Base-by-base conservation (phyloP, 2,797 vertebrate genomes). In the Helostoma temminkii region DNA sequence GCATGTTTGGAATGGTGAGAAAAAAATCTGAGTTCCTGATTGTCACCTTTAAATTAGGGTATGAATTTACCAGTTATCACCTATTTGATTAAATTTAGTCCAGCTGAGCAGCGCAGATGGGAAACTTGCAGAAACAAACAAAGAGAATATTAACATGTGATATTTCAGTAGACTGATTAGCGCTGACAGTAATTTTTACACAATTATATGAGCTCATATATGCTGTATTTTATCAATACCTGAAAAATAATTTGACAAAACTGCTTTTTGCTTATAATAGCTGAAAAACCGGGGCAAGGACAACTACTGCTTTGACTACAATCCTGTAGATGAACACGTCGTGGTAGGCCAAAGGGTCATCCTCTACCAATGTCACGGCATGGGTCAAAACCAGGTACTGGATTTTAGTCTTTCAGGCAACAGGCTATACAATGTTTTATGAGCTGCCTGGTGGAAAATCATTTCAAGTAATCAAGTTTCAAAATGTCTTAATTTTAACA, bases 361-460 rank as follows among this genome's bases (percentile, higher is more conserved):
- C 89, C 83, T 99, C 25, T 99, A 99, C 72, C 77, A 63, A 0
- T 99, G 98, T 87, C 98, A 99, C 0, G 97, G 98, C 64, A 94
- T 98, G 97, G 98, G 98, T 37, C 96, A 98, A 90, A 99, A 99
- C 91, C 98, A 99, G 96, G 98, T 99, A 90, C 72, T 39, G 4
- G 11, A 39, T 6, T 0, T 41, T 24, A 28, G 22, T 39, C 28
- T 64, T 34, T 46, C 9, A 53, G 7, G 12, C 52, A 11, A 9
- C 14, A 15, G 1, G 9, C 26, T 16, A 25, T 19, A 18, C 32
- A 46, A 21, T 25, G 14, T 24, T 32, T 52, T 3, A 15, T 47
- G 9, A 32, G 4, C 19, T 11, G 6, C 16, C 28, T 9, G 5
- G 11, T 25, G 12, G 42, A 63, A 57, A 34, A 14, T 21, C 19